Evolutionary conservation across 2,113 vertebrate genomes (phyloP), one percentile per base, ranked within the genome.

Genomic region (Tachysurus vachellii): DNA sequence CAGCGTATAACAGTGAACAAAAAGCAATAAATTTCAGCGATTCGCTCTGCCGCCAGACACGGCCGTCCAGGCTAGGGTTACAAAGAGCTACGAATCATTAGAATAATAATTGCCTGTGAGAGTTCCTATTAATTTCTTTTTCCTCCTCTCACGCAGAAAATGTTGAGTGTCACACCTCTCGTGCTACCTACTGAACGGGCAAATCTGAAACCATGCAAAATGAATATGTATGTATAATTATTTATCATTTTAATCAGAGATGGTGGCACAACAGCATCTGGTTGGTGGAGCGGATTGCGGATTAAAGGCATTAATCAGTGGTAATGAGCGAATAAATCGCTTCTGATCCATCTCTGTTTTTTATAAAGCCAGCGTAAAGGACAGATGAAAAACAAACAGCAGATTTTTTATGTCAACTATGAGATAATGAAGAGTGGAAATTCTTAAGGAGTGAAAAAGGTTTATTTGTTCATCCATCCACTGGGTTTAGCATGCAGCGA

Each of bases 171-270:
- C n/a, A 70, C 19, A 57, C 64, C 77, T 86, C 64, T 86, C n/a
- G 70, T 28, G 66, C 44, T 71, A 82, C 64, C 77, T 80, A 61
- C 71, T 71, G 28, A 80, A 50, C n/a, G 81, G 77, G 4, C 64
- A 86, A 86, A 90, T 87, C 42, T 47, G 64, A 90, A 89, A 28
- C 88, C 64, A 16, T 61, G 31, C 56, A 90, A 91, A 9, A 86
- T 86, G 79, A 86, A 86, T 86, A 83, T 91, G 79, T 71, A 91
- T 90, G 59, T 88, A 82, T 88, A 84, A 93, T 92, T 89, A 88
- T 91, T 91, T 89, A 91, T 92, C 21, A 90, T 91, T 91, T 92
- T 90, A 93, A 94, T 94, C 90, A 91, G 80, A 91, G 87, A 91
- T 47, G 85, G 85, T 89, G 89, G 89, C 87, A 86, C 91, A 85